These are phyloP conservation scores for mouse (Mus musculus) DNA, from an alignment of 2,113 vertebrate genomes.

Conservation along the genomic window DNA sequence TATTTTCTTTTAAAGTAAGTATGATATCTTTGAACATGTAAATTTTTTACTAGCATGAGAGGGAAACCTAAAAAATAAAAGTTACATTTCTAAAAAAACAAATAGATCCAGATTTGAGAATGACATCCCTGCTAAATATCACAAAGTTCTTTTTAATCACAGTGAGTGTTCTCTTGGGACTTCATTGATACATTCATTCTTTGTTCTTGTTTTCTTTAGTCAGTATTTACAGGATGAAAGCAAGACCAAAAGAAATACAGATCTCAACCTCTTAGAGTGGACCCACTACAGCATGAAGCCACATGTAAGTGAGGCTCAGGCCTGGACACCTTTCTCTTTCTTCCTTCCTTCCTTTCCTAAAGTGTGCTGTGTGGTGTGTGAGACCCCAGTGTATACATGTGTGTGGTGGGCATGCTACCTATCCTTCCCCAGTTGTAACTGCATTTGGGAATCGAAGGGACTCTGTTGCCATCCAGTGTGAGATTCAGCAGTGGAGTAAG, in stretches of 20 bases:
- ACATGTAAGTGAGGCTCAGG: constrained; percentile 84
- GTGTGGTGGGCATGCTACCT: neutral
- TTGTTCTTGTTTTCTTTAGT: constrained; percentile 84
- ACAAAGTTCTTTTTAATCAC: neutral
- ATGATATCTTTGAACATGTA: neutral
- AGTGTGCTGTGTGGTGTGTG: neutral
- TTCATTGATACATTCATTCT: constrained; percentile 26
- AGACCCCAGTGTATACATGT: neutral
- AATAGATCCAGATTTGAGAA: neutral
- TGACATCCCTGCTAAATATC: neutral
- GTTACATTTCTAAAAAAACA: neutral
- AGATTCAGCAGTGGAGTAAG: neutral
- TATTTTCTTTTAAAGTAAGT: constrained; percentile 10
- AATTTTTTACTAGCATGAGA: constrained; percentile 45
- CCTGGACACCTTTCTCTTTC: neutral
- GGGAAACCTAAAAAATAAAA: neutral
- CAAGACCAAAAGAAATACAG: constrained; percentile 90
- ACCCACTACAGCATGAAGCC: constrained; percentile 89
- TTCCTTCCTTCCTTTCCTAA: neutral
- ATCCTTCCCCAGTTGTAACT: neutral
- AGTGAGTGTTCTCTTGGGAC: neutral
- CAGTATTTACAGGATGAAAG: constrained; percentile 94
- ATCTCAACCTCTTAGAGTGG: constrained; percentile 92
- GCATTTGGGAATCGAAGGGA: neutral
- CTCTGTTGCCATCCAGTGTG: neutral